These are phyloP conservation scores for Pseudomyrmex concolor DNA, from an alignment of 1,140 invertebrate species.

Conservation along the genomic window DNA sequence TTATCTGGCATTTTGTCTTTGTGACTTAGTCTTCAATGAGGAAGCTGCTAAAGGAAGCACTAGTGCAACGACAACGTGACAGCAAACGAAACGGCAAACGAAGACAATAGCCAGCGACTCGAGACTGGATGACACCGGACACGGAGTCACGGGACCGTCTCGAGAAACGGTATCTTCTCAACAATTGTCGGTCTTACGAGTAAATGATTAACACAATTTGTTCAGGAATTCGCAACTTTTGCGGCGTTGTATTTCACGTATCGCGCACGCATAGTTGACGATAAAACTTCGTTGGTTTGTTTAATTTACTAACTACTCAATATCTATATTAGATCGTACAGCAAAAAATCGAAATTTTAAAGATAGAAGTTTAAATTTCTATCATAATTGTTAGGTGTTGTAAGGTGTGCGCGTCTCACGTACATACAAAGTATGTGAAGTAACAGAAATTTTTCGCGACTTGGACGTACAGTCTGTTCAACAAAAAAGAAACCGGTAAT, in stretches of 20 bases:
- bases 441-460: not conserved
- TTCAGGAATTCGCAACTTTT: not conserved
- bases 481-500: too few relatives aligned
- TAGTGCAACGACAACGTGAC: conserved; percentile 59
- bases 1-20: conserved; percentile 24
- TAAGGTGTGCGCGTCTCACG: too few relatives aligned
- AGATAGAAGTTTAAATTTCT: too few relatives aligned
- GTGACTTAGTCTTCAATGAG: conserved; percentile 27
- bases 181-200: conserved; percentile 67
- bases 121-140: conserved; percentile 75
- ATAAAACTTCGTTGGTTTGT: too few relatives aligned
- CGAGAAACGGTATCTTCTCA: conserved; percentile 68
- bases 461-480: too few relatives aligned
- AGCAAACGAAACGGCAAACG: conserved; percentile 55
- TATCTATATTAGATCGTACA: too few relatives aligned
- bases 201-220: conserved; percentile 64
- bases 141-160: conserved; percentile 74
- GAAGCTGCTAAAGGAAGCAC: conserved; percentile 51
- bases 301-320: too few relatives aligned
- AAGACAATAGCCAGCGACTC: conserved; percentile 74
- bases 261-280: not conserved
- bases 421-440: not conserved
- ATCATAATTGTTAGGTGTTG: too few relatives aligned
- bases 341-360: too few relatives aligned
- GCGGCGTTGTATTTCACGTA: not conserved